Evolutionary conservation across 2,888 invertebrate genomes (phyloP).

Genomic region (Campaea margaritaria): DNA sequence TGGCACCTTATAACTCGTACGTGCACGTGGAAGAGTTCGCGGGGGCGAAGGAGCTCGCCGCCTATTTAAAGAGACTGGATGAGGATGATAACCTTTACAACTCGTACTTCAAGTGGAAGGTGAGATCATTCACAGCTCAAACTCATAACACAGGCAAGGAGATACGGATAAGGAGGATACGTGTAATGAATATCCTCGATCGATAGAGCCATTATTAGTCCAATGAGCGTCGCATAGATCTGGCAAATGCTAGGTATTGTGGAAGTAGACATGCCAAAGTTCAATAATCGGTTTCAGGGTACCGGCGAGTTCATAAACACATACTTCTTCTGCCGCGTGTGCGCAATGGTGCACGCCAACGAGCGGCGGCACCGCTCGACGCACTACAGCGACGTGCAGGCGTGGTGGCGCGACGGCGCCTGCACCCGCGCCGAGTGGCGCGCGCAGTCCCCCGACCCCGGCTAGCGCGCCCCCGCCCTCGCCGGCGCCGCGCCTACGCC

Average conservation of each 20-base stretch:
- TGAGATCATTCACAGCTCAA: conserved; percentile 38
- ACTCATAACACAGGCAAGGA: too few relatives aligned
- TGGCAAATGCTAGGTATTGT: too few relatives aligned
- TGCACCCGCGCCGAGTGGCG: conserved; percentile 87
- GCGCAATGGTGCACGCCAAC: conserved; percentile 92
- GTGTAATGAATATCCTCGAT: too few relatives aligned
- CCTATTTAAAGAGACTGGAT: conserved; percentile 93
- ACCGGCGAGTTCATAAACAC: conserved; percentile 99
- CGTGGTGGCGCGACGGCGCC: conserved; percentile 93
- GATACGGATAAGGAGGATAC: too few relatives aligned
- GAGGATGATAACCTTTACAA: conserved; percentile 96
- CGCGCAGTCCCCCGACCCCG: conserved; percentile 49
- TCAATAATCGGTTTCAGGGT: conserved; percentile 80
- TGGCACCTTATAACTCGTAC: conserved; percentile 95
- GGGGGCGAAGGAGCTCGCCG: conserved; percentile 93
- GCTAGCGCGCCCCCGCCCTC: conserved; percentile 33
- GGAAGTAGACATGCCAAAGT: background rate
- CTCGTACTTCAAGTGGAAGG: conserved; percentile 97
- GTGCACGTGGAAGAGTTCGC: conserved; percentile 98
- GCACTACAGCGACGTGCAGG: conserved; percentile 93
- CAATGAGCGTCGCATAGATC: too few relatives aligned
- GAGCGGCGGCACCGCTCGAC: conserved; percentile 71
- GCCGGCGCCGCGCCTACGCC: background rate
- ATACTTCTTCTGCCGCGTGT: conserved; percentile 96
- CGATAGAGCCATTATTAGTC: background rate